Base-by-base conservation (phyloP, 2,888 invertebrate species). In the Cataglyphis cursor region DNA sequence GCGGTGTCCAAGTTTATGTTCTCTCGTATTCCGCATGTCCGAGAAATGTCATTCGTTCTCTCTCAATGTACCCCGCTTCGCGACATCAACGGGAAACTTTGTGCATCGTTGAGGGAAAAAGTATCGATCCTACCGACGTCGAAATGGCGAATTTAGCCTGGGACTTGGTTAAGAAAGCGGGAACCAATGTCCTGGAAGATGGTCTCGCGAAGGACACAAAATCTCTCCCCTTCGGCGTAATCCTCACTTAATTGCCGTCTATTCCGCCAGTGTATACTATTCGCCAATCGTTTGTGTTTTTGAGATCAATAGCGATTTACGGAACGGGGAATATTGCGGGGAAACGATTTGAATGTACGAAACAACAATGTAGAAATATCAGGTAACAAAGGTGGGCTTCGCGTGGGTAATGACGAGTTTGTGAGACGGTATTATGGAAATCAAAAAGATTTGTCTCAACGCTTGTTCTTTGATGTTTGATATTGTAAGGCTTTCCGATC, bases 171-270 rank as follows among this genome's bases (percentile, higher is more conserved):
- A 24, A 72, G 31, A 48, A 41, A 24, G 10, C 72, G 18, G n/a
- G 72, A 80, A 44, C 72, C 35, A 72, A 72, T 59, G 72, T 44
- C 41, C 41, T 57, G 41, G 59, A 78, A 78, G 59, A 59, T 10
- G 68, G 8, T 31, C 10, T 18, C 12, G 9, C 57, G 12, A 70
- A 72, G 18, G 24, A 28, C 73, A 18, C 44, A 15, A 72, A 59
- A 28, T 44, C 44, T 12, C n/a, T 38, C 31, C 6, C 6, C 24
- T 18, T 21, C 12, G 4, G 5, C 21, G 18, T 78, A 80, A 59
- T 72, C 44, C 59, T n/a, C n/a, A 9, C 18, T 59, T 80, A 80
- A 80, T 80, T 70, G 44, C 68, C n/a, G 38, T 21, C 28, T 21
- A n/a, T 24, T 35, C 35, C 51, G 15, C 10, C n/a, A n/a, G 10